Evolutionary conservation across 2,797 vertebrate genomes (phyloP), one percentile per base, ranked within the genome.

Genomic region (Sebastes diploproa): DNA sequence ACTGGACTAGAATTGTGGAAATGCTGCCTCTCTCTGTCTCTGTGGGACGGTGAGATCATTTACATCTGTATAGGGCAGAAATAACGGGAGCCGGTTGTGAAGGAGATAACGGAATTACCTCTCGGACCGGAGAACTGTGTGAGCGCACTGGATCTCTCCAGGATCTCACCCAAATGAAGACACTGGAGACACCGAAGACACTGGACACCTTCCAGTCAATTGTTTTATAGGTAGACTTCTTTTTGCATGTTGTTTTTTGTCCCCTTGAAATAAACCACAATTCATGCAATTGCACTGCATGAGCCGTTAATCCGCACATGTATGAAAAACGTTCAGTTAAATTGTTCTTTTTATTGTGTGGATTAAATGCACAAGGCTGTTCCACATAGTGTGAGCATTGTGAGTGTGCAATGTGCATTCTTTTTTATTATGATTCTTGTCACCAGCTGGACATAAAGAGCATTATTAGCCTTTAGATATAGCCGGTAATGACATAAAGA

Each of bases 51-150:
- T 50, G 86, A 71, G 23, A 56, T 58, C 7, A 29, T 85, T 64
- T 78, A 83, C 83, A 59, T 74, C 69, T 27, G 10, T 27, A 46
- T 46, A 30, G 14, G 64, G 85, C 75, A 82, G 68, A 86, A 86
- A 82, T 82, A 88, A 88, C 84, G 56, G 84, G 86, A 79, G 65
- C 80, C 42, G 66, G 55, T 20, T 20, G 85, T 56, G 83, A 7
- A 80, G 74, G 78, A 88, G 84, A 90, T 88, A 90, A 92, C 86
- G 92, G 92, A 93, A 90, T 91, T 87, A 92, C 81, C 84, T 80
- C 86, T 78, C 50, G 66, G 89, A 92, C 88, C 89, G 80, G 59
- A 59, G 56, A 88, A 88, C 81, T 89, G 87, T 86, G 87, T 16
- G 88, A 87, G 77, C 55, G 56, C 71, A 62, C 65, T 65, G 58